Evolutionary conservation across 2,888 invertebrate genomes (phyloP), one percentile per base, ranked within the genome.

Genomic region (Cerastis rubricosa): DNA sequence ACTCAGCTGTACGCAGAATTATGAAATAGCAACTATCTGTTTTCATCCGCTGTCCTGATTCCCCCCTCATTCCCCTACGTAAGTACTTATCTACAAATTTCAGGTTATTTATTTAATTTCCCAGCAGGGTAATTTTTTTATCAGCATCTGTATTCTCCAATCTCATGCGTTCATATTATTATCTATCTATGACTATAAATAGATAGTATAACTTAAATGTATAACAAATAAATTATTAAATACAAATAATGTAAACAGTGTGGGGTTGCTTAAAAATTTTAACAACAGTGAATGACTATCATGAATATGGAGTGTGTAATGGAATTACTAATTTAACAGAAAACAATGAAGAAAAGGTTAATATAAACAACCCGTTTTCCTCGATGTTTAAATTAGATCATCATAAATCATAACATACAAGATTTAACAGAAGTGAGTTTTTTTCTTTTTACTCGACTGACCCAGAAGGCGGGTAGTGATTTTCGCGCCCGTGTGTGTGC

Each of bases 271-370:
- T 85, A 85, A 88, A 88, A 71, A 85, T 54, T 47, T 73, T 40
- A 80, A 92, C 89, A 86, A 88, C 89, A 90, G 87, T 87, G 84
- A 90, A 89, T 85, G 84, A 92, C 90, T 78, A 78, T 86, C 75
- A 89, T 93, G 92, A 92, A 93, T 93, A 92, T 92, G 91, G 81
- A 91, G 89, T 87, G 80, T 85, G 89, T 90, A 90, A 90, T 89
- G 90, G 90, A 93, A 93, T 94, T 82, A 90, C 92, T 91, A 90
- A 93, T 93, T 93, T 88, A 88, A 87, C 80, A 73, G 69, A 65
- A 84, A 83, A 91, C 91, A 93, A 93, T 90, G 90, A 84, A 86
- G 83, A 74, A 85, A 86, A 88, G 93, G 93, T 93, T 84, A 92
- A 93, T 77, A 77, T 85, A 89, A 79, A 82, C 86, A 86, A 89